These are phyloP conservation scores for Hippolais icterina DNA, from an alignment of 2,113 vertebrate species.

Conservation along the genomic window DNA sequence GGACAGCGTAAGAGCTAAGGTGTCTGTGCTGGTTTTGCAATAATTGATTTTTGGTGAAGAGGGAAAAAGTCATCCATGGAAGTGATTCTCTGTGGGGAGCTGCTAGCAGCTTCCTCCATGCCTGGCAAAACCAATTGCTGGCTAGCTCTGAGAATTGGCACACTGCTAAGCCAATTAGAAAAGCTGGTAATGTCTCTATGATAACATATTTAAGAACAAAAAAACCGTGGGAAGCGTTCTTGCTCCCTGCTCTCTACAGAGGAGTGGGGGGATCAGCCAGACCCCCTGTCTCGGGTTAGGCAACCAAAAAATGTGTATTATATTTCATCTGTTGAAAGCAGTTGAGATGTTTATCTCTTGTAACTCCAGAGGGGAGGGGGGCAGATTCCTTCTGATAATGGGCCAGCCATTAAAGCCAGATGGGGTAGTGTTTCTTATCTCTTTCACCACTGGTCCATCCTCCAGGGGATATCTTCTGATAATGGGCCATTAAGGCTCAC, in stretches of 20 bases:
- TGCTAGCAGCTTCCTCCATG: not conserved
- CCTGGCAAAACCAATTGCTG: not conserved
- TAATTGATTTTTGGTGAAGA: not conserved
- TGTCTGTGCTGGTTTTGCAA: not conserved
- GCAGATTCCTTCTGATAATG: too few relatives aligned
- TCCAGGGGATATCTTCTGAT: too few relatives aligned
- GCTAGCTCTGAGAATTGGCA: not conserved
- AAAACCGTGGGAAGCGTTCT: not conserved
- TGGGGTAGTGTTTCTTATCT: too few relatives aligned
- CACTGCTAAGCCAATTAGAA: not conserved
- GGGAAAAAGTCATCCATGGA: not conserved
- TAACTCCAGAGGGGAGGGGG: too few relatives aligned
- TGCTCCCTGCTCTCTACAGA: not conserved
- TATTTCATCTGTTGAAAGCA: too few relatives aligned
- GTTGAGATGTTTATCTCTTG: too few relatives aligned
- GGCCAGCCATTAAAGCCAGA: too few relatives aligned
- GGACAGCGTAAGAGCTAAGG: not conserved
- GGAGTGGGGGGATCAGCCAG: too few relatives aligned
- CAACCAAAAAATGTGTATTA: too few relatives aligned
- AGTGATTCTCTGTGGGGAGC: not conserved
- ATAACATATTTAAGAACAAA: not conserved
- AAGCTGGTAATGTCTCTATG: not conserved
- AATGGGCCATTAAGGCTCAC: too few relatives aligned
- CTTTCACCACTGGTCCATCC: too few relatives aligned
- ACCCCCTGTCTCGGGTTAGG: too few relatives aligned